Percentiles rank a stretch among this genome's conserved stretches.
Conservation (phyloP, 2,113 vertebrate species). For the Chlorocebus sabaeus region DNA sequence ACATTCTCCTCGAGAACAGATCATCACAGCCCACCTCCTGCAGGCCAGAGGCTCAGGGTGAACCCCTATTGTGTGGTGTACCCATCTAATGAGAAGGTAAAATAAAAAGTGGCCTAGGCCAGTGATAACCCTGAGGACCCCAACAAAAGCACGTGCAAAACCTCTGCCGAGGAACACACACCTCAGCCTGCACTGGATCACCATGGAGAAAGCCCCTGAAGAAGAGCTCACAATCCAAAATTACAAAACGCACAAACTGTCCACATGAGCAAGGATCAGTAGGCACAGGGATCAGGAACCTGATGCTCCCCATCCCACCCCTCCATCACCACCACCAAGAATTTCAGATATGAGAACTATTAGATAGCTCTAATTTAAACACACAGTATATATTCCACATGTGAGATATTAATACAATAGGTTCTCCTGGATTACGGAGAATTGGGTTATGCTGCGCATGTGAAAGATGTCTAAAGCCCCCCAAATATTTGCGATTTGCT, state of each 20-base stretch:
- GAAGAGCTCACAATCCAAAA: neutral
- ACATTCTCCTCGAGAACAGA: neutral
- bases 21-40: neutral
- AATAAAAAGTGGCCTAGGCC: neutral
- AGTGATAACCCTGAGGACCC: neutral
- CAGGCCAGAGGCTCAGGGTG: neutral
- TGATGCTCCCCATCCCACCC: fast-evolving
- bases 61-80: no score
- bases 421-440: neutral
- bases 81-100: neutral
- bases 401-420: neutral
- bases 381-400: neutral
- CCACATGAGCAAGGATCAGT: neutral
- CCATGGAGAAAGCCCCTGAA: neutral
- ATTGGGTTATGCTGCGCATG: neutral
- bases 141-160: neutral
- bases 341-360: neutral
- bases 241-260: neutral
- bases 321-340: neutral
- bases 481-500: neutral
- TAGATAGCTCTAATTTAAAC: neutral
- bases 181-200: neutral
- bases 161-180: neutral
- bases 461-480: neutral
- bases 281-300: neutral